Evolutionary conservation across 2,797 vertebrate genomes (phyloP).

Genomic region (Gorsachius magnificus): DNA sequence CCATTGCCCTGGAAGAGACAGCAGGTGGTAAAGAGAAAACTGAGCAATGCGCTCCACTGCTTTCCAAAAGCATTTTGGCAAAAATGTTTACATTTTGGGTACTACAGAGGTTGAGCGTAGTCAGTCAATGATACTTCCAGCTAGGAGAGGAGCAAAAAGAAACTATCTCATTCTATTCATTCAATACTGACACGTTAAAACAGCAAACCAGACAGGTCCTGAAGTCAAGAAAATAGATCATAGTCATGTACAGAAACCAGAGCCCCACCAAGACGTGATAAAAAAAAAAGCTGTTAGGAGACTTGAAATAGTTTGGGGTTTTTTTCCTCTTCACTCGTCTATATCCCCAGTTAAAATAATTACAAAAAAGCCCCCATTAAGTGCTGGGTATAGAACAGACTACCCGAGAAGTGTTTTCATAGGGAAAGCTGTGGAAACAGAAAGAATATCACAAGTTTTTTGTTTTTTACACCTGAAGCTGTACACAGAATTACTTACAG

Average conservation of each 20-base stretch:
- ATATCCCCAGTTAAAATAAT: not conserved
- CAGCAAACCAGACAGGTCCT: not conserved
- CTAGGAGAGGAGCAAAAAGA: not conserved
- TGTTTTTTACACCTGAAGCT: not conserved
- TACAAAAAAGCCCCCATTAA: not conserved
- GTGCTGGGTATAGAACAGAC: not conserved
- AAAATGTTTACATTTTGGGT: not conserved
- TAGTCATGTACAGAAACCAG: not conserved
- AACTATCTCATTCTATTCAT: not conserved
- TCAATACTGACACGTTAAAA: not conserved
- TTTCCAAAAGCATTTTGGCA: not conserved
- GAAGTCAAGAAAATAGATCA: not conserved
- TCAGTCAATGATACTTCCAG: not conserved
- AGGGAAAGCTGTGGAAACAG: not conserved
- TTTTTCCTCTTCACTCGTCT: not conserved
- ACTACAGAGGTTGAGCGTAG: not conserved
- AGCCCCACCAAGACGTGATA: not conserved
- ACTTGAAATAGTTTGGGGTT: not conserved
- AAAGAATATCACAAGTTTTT: not conserved
- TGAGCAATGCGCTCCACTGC: rapidly evolving
- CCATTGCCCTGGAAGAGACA: not conserved
- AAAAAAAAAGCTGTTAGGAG: not conserved
- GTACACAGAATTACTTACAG: constrained; percentile 77
- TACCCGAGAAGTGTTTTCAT: not conserved
- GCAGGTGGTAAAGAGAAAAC: not conserved